Evolutionary conservation across 2,797 vertebrate genomes (phyloP).

Genomic region (Hydrocynus forskahlii): DNA sequence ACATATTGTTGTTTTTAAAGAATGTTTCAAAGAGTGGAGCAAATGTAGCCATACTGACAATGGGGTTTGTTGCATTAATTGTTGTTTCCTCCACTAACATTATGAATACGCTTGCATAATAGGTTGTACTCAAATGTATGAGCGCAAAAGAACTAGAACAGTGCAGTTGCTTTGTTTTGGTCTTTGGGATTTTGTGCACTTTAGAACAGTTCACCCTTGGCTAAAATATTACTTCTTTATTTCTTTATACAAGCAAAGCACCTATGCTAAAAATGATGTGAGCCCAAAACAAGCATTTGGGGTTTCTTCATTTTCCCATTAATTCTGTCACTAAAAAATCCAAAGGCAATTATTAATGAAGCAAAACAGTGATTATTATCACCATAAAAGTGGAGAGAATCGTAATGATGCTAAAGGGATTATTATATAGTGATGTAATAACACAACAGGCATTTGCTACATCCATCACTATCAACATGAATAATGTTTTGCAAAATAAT

Average conservation of each 20-base stretch:
- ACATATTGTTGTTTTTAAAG: constrained; percentile 20
- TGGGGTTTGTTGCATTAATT: constrained; percentile 32
- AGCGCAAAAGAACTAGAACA: background rate
- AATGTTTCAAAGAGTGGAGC: constrained; percentile 4
- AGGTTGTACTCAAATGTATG: background rate
- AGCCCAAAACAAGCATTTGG: background rate
- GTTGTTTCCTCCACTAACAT: background rate
- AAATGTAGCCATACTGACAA: constrained; percentile 2
- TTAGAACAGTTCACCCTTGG: background rate
- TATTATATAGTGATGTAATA: constrained; percentile 4
- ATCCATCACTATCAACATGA: constrained; percentile 8
- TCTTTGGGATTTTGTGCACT: background rate
- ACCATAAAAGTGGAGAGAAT: background rate
- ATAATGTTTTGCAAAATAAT: background rate
- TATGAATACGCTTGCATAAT: constrained; percentile 4
- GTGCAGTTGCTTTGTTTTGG: background rate
- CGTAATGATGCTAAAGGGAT: background rate
- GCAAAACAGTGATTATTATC: background rate
- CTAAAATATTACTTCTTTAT: background rate
- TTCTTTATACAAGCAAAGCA: background rate
- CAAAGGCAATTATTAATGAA: background rate
- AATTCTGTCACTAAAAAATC: background rate
- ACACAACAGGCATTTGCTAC: background rate
- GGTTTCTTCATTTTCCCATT: background rate
- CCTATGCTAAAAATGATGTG: background rate